Evolutionary conservation across 2,113 vertebrate species (phyloP).

Genomic region (Cnemophilus loriae): DNA sequence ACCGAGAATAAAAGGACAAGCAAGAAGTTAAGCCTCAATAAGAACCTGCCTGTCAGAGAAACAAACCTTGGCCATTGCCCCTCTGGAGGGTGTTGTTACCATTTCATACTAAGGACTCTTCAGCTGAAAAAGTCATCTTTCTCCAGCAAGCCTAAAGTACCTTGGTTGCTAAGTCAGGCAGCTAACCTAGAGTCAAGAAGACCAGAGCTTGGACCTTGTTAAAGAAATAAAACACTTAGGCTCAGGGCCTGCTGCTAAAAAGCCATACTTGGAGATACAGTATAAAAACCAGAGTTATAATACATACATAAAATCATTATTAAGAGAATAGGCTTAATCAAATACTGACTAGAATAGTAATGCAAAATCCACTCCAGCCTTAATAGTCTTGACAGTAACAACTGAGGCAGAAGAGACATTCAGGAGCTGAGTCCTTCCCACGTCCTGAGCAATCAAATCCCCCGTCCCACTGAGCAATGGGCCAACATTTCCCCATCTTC

Average conservation of each 20-base stretch:
- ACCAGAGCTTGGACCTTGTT: background rate
- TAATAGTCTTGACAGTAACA: background rate
- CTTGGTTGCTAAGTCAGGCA: background rate
- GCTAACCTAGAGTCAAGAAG: background rate
- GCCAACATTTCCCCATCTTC: background rate
- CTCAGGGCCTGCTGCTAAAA: background rate
- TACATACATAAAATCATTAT: background rate
- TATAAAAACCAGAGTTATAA: background rate
- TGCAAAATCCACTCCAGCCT: background rate
- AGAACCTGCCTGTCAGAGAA: background rate
- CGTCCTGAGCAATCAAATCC: background rate
- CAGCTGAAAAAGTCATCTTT: background rate
- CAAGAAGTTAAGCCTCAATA: background rate
- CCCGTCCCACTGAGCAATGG: accelerated
- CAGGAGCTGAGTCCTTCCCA: background rate
- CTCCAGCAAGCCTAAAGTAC: background rate
- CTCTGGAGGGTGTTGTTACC: background rate
- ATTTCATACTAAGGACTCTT: background rate
- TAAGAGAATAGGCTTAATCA: background rate
- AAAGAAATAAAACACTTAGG: background rate
- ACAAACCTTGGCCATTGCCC: background rate
- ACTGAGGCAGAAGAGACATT: background rate
- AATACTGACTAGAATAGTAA: background rate
- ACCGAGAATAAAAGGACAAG: background rate
- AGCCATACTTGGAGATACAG: background rate